Conservation (phyloP, 2,888 invertebrate genomes). For the Andrena flavipes region DNA sequence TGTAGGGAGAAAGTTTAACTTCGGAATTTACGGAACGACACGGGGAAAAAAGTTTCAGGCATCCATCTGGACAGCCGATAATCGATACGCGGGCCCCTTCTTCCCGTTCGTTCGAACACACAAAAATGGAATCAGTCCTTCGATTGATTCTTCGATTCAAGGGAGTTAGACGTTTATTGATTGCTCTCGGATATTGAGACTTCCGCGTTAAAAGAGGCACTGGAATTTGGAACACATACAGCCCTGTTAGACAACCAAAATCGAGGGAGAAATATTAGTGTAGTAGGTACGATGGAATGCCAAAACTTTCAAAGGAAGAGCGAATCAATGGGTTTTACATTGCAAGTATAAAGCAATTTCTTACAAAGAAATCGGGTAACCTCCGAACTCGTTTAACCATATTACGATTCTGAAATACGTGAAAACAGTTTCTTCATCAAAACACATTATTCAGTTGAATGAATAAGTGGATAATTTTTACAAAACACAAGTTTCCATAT, state of each 20-base stretch:
- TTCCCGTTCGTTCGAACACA: constrained; percentile 27
- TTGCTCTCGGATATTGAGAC: constrained; percentile 32
- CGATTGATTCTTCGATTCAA: constrained; percentile 37
- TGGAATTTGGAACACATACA: constrained; percentile 6
- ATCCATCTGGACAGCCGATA: constrained; percentile 66
- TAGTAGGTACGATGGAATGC: neutral
- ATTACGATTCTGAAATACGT: no score
- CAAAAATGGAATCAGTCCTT: constrained; percentile 21
- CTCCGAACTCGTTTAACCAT: no score
- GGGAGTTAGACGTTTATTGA: constrained; percentile 25
- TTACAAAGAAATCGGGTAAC: no score
- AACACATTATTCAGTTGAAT: no score
- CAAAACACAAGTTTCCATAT: no score
- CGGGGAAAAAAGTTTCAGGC: constrained; percentile 62
- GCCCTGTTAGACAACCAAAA: constrained; percentile 5
- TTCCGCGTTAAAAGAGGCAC: constrained; percentile 8
- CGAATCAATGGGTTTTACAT: neutral
- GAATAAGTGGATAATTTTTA: no score
- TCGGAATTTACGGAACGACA: constrained; percentile 63
- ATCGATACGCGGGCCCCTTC: constrained; percentile 65
- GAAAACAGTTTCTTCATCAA: no score
- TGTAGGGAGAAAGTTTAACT: constrained; percentile 53
- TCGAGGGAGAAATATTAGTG: neutral
- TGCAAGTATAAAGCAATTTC: no score
- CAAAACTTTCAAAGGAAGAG: neutral